These are phyloP conservation scores for Apoderus coryli DNA, from an alignment of 2,888 invertebrate genomes.

Conservation along the genomic window DNA sequence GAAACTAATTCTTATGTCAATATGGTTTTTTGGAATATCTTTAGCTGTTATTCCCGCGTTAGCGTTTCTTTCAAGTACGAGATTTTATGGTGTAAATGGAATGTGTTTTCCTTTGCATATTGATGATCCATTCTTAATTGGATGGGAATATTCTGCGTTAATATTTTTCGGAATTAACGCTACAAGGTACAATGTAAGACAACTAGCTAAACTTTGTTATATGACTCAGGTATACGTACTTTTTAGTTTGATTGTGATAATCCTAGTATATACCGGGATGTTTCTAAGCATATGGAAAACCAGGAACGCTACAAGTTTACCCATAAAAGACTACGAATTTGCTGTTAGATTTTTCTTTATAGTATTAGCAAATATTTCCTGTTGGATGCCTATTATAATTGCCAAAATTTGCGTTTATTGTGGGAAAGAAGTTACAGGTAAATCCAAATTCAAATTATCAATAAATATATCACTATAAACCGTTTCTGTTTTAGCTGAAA, in stretches of 20 bases:
- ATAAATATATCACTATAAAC: neutral
- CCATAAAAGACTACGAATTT: conserved; percentile 46
- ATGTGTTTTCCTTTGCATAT: conserved; percentile 58
- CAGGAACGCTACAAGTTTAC: conserved; percentile 41
- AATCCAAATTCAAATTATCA: too few relatives aligned
- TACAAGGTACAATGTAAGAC: conserved; percentile 33
- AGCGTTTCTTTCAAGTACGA: conserved; percentile 42
- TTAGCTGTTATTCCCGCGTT: conserved; percentile 51
- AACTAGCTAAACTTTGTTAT: too few relatives aligned
- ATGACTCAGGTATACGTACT: conserved; percentile 3
- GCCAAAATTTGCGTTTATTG: conserved; percentile 47
- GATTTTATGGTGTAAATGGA: conserved; percentile 51
- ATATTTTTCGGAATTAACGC: conserved; percentile 53
- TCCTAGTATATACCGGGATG: conserved; percentile 44
- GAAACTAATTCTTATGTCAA: conserved; percentile 35
- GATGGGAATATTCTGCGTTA: conserved; percentile 59
- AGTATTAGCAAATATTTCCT: conserved; percentile 51
- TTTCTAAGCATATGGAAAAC: conserved; percentile 49
- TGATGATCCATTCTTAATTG: conserved; percentile 47
- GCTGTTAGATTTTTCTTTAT: conserved; percentile 54
- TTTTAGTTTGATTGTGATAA: conserved; percentile 40
- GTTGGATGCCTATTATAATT: conserved; percentile 54
- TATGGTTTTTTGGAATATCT: conserved; percentile 45
- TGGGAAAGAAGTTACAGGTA: conserved; percentile 40
- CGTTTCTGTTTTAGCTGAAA: conserved; percentile 19